Base-by-base conservation (phyloP, 2,797 vertebrate genomes). In the Melanotaenia parkinsoni region DNA sequence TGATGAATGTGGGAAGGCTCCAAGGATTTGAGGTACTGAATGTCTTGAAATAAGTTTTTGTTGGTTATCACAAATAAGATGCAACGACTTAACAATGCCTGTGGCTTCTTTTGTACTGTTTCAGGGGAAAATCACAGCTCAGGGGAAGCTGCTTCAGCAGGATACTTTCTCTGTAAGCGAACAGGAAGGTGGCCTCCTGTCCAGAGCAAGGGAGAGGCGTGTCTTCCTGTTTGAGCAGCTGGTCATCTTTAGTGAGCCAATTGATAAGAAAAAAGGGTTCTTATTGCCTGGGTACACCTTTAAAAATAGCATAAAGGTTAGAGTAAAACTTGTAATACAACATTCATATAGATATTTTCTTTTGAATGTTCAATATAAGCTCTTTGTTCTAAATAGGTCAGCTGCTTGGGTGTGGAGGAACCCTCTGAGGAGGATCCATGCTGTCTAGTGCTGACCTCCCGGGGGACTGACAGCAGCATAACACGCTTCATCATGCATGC, bases 161-260 rank as follows among this genome's bases (percentile, higher is more conserved):
- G 96, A 97, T 70, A 97, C 96, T 7, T 97, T 97, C 84, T 89
- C 87, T 32, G 95, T 97, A 50, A 94, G 84, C 0, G 96, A 97
- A 77, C 95, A 95, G 57, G 96, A 97, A 67, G 76, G 88, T 30
- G 89, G 93, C 54, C 77, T 95, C 30, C 86, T 95, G 71, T 94
- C 94, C 70, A 95, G 94, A 72, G 88, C 93, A 28, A 95, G 92
- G 61, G 96, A 96, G 89, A 95, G 96, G 70, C 93, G 94, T 3
- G 94, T 97, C 84, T 97, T 97, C 89, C 95, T 97, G 81, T 97
- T 97, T 73, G 96, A 97, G 89, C 96, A 97, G 91, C 93, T 97
- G n/a, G 79, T 97, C 89, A 96, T 97, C 89, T 95, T 97, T 84
- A 97, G 96, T 8, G 96, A 97, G 88, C 95, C 96, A n/a, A 91